These are phyloP conservation scores for Ophion ellenae DNA, from an alignment of 2,888 invertebrate species.

Conservation along the genomic window DNA sequence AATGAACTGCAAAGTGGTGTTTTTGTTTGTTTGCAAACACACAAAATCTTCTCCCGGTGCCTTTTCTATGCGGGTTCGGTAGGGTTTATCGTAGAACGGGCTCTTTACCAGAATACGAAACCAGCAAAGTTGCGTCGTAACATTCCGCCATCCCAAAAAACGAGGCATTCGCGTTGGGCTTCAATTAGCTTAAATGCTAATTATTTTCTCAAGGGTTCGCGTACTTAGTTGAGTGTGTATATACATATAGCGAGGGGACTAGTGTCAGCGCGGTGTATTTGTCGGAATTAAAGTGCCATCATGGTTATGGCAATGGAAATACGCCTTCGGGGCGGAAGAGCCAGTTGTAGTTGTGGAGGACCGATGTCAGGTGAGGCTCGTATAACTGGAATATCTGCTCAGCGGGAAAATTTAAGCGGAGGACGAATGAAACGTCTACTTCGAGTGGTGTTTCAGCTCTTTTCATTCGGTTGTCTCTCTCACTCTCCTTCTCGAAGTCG, in stretches of 20 bases:
- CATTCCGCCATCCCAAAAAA: too few species aligned
- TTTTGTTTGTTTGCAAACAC: too few species aligned
- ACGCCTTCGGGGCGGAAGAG: slow-evolving; percentile 6
- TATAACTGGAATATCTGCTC: slow-evolving; percentile 39
- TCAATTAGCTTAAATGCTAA: background rate
- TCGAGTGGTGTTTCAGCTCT: slow-evolving; percentile 22
- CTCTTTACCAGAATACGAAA: too few species aligned
- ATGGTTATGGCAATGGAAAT: slow-evolving; percentile 32
- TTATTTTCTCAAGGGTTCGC: slow-evolving; percentile 17
- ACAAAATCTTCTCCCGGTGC: too few species aligned
- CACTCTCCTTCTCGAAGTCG: background rate
- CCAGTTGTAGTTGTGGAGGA: slow-evolving; percentile 18
- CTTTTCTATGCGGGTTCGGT: too few species aligned
- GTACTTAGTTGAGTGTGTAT: background rate
- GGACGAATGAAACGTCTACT: slow-evolving; percentile 59
- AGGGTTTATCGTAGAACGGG: too few species aligned
- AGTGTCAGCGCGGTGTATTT: slow-evolving; percentile 40
- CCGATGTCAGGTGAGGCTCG: slow-evolving; percentile 27
- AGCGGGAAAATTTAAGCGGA: slow-evolving; percentile 46
- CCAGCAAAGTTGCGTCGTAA: too few species aligned
- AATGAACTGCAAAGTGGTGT: too few species aligned
- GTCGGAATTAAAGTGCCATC: slow-evolving; percentile 37
- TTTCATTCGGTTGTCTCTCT: background rate
- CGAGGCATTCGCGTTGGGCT: background rate
- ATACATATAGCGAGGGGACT: too few species aligned